Conservation (phyloP, 2,797 vertebrate species). For the Eurystomus glaucurus region DNA sequence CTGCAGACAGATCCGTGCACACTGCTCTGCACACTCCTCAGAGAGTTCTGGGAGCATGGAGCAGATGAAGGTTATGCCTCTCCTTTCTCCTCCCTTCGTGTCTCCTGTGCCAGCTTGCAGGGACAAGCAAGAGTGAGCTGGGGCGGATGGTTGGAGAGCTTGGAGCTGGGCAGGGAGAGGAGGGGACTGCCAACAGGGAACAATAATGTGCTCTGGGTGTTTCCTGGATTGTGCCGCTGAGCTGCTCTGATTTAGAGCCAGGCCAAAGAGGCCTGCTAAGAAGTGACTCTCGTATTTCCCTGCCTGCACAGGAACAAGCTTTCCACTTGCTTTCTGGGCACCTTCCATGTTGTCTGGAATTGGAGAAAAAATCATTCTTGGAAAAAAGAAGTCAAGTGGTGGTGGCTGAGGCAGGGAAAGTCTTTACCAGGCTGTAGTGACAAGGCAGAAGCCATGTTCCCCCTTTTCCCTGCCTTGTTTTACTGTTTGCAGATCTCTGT, state of each 20-base stretch:
- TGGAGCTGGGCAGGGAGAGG: neutral
- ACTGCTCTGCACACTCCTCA: rapidly evolving
- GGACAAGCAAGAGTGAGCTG: neutral
- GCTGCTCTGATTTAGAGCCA: neutral
- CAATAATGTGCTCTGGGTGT: neutral
- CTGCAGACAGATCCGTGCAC: neutral
- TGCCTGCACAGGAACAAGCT: constrained; percentile 11
- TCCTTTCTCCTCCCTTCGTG: neutral
- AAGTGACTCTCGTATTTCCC: neutral
- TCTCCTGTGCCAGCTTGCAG: rapidly evolving
- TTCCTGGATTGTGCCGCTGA: neutral
- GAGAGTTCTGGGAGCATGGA: neutral
- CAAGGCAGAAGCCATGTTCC: neutral
- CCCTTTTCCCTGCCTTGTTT: neutral
- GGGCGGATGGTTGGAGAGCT: rapidly evolving
- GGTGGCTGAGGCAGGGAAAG: rapidly evolving
- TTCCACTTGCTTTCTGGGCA: rapidly evolving
- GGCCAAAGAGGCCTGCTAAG: neutral
- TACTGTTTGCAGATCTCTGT: rapidly evolving
- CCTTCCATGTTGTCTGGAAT: neutral
- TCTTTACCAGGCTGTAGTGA: neutral
- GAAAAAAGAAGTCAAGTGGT: neutral
- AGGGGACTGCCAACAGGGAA: neutral
- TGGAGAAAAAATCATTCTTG: neutral
- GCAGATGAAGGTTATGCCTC: neutral